Percentiles rank a stretch among this genome's conserved stretches.
phyloP scores from a whole-genome alignment of 2,113 vertebrate species.

The Rhea americana region DNA sequence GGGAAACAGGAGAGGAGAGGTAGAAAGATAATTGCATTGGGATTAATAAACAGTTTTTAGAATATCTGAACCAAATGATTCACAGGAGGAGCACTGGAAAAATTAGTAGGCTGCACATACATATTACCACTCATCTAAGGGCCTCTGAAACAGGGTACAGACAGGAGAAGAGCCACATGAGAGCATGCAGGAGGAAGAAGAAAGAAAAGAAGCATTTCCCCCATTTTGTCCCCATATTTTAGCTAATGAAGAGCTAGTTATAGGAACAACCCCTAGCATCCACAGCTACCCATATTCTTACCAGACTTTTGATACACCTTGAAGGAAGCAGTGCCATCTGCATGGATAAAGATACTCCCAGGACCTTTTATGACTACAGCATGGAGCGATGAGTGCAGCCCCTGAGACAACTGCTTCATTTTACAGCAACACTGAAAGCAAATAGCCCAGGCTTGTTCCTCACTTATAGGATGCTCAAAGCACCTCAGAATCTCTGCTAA shows the following conservation, averaged over 20 bases:
- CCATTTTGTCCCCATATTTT: neutral
- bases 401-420: constrained; percentile 12
- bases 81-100: neutral
- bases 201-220: neutral
- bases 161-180: neutral
- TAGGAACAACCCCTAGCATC: neutral
- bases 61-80: neutral
- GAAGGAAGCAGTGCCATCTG: constrained; percentile 67
- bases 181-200: neutral
- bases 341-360: constrained; percentile 58
- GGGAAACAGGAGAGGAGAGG: neutral
- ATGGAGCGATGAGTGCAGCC: neutral
- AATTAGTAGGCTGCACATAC: neutral
- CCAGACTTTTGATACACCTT: constrained; percentile 19
- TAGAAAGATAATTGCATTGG: neutral
- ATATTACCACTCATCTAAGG: neutral
- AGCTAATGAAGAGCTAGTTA: neutral
- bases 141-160: neutral
- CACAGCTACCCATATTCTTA: constrained; percentile 8
- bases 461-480: constrained; percentile 62
- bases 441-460: constrained; percentile 75
- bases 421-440: constrained; percentile 67
- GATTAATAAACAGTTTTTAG: neutral
- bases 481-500: constrained; percentile 58
- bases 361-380: constrained; percentile 24